phyloP scores from a whole-genome alignment of 1,140 invertebrate species.

The Drosophila busckii region DNA sequence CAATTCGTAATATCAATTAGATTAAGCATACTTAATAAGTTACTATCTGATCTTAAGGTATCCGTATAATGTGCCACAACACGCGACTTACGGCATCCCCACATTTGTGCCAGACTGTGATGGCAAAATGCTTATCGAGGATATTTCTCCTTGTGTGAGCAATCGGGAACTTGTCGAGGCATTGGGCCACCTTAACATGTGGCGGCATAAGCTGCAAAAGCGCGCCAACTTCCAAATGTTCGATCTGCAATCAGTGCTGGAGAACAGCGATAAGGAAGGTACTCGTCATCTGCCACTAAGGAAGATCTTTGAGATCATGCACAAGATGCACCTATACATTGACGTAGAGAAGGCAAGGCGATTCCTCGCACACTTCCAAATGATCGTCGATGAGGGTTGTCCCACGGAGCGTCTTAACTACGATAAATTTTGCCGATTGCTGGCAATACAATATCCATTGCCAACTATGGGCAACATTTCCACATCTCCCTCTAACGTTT shows the following conservation, averaged over 20 bases:
- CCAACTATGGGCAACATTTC: constrained; percentile 39
- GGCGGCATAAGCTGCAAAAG: constrained; percentile 42
- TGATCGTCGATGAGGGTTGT: constrained; percentile 43
- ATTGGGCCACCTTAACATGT: constrained; percentile 42
- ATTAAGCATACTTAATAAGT: no score
- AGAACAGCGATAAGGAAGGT: constrained; percentile 35
- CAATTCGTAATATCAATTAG: neutral
- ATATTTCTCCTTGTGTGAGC: constrained; percentile 18
- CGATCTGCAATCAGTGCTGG: constrained; percentile 29
- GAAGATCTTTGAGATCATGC: constrained; percentile 38
- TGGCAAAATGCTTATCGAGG: constrained; percentile 44
- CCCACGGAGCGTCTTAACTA: constrained; percentile 46
- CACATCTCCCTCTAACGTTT: constrained; percentile 4
- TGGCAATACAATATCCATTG: constrained; percentile 44
- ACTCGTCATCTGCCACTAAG: constrained; percentile 28
- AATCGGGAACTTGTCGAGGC: constrained; percentile 27
- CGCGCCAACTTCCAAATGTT: constrained; percentile 39
- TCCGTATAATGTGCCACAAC: constrained; percentile 23
- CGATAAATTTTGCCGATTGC: constrained; percentile 37
- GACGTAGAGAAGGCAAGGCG: constrained; percentile 40
- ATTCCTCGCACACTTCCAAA: constrained; percentile 28
- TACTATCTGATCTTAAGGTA: constrained; percentile 22
- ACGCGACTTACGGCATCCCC: constrained; percentile 30
- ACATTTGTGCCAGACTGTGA: constrained; percentile 13
- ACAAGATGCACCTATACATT: constrained; percentile 21